A percentile compares a stretch with the other conserved stretches of the same genome.
These are phyloP conservation scores for Eleutherodactylus coqui DNA, from an alignment of 2,797 vertebrate genomes.

Conservation along the genomic window DNA sequence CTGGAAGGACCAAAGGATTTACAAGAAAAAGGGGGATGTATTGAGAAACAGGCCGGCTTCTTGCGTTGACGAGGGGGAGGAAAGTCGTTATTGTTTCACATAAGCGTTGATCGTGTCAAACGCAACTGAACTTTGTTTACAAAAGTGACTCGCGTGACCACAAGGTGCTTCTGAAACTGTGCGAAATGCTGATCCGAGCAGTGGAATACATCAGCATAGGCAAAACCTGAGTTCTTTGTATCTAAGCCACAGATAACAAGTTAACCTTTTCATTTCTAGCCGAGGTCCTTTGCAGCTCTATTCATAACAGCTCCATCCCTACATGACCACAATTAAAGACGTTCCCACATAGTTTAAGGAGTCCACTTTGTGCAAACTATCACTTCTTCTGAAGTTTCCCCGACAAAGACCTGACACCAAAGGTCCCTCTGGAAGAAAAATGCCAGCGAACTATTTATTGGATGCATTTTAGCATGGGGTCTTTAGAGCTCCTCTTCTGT, in stretches of 20 bases:
- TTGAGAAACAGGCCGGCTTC: constrained; percentile 62
- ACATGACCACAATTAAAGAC: no score
- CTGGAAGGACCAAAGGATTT: constrained; percentile 66
- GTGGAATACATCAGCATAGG: neutral
- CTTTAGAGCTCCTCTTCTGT: no score
- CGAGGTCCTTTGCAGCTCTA: no score
- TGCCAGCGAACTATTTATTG: no score
- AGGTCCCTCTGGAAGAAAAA: no score
- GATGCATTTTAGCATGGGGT: no score
- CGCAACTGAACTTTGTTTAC: constrained; percentile 62
- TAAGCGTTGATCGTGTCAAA: constrained; percentile 64
- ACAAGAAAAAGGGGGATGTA: constrained; percentile 69
- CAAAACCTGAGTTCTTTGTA: neutral
- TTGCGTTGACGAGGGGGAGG: constrained; percentile 65
- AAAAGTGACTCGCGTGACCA: constrained; percentile 68
- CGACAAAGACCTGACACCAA: no score
- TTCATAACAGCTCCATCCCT: no score
- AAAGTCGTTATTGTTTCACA: constrained; percentile 66
- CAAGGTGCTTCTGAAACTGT: constrained; percentile 60
- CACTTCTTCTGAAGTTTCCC: no score
- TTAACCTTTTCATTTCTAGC: no score
- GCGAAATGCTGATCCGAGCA: neutral
- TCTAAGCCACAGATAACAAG: neutral
- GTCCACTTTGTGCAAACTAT: no score
- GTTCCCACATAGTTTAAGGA: no score